A percentile compares a stretch with the other conserved stretches of the same genome.
These are phyloP conservation scores for Colossoma macropomum DNA, from an alignment of 2,113 vertebrate genomes.

Conservation along the genomic window DNA sequence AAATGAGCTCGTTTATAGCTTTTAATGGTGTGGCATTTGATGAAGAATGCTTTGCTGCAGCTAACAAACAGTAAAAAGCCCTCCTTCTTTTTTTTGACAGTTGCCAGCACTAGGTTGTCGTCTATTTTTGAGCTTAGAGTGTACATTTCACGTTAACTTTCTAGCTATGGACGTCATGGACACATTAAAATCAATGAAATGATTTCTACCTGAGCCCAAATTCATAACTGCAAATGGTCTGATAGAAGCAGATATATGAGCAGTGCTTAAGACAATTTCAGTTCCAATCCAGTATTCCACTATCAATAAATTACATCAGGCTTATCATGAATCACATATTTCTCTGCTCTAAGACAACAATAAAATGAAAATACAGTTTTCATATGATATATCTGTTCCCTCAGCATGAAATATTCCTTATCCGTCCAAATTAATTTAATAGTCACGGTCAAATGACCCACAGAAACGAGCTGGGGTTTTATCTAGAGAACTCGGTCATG, in stretches of 20 bases:
- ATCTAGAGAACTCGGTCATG: not conserved
- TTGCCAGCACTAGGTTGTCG: too few relatives aligned
- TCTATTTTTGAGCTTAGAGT: too few relatives aligned
- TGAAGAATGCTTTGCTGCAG: not conserved
- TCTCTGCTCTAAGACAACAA: not conserved
- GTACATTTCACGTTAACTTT: too few relatives aligned
- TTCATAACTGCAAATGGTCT: not conserved
- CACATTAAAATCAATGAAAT: not conserved
- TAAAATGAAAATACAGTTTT: conserved; percentile 1
- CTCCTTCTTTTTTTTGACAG: not conserved
- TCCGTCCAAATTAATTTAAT: not conserved
- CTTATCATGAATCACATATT: not conserved
- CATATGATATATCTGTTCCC: not conserved
- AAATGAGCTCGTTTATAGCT: conserved; percentile 30
- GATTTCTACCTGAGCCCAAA: not conserved
- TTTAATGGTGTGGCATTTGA: conserved; percentile 42
- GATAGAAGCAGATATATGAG: not conserved
- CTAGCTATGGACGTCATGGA: not conserved
- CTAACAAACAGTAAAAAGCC: not conserved
- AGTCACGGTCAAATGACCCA: not conserved
- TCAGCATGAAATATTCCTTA: conserved; percentile 23
- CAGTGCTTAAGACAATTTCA: not conserved
- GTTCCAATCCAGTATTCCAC: not conserved
- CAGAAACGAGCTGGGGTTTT: conserved; percentile 1
- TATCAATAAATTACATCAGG: not conserved